phyloP scores from a whole-genome alignment of 53 echinoderm and acorn worm species.

The Temnopleurus reevesii region DNA sequence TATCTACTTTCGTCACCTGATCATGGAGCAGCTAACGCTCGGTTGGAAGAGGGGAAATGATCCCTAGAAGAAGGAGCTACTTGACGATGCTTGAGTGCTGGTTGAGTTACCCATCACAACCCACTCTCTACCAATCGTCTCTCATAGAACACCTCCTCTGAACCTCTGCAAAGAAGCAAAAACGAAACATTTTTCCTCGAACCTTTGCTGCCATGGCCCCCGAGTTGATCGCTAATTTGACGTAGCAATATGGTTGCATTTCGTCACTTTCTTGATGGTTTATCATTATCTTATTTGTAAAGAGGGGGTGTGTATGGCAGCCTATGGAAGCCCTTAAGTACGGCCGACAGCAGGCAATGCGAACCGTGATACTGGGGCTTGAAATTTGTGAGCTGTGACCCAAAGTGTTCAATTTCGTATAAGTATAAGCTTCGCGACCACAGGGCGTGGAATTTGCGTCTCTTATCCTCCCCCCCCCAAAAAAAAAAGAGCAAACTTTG shows the following conservation, averaged over 20 bases:
- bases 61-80: conserved; percentile 8
- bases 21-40: background rate
- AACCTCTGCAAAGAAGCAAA: background rate
- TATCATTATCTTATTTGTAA: background rate
- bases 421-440: no score
- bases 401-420: no score
- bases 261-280: background rate
- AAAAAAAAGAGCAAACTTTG: no score
- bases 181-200: background rate
- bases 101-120: conserved; percentile 1
- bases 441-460: no score
- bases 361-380: no score
- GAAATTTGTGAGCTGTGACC: no score
- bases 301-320: no score
- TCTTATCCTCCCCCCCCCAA: no score
- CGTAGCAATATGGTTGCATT: background rate
- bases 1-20: conserved; percentile 30
- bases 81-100: background rate
- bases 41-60: conserved; percentile 27
- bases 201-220: background rate
- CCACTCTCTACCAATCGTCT: conserved; percentile 1
- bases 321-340: no score
- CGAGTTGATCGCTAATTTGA: background rate
- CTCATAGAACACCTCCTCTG: background rate
- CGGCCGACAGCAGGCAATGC: no score